Percentiles rank a stretch among this genome's conserved stretches.
phyloP scores from a whole-genome alignment of 2,888 invertebrate species.

The Galeruca laticollis region DNA sequence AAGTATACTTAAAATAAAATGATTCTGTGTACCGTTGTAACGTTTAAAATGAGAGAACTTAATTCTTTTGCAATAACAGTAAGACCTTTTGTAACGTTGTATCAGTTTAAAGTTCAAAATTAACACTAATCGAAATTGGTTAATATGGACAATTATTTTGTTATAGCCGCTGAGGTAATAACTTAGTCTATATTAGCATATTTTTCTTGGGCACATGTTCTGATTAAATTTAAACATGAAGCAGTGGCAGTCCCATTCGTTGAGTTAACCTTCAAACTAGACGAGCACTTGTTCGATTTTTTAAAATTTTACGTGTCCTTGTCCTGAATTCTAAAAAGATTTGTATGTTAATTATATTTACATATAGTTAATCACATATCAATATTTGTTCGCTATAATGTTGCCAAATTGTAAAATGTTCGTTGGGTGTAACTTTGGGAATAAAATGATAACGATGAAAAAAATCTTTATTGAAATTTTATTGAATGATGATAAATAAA shows the following conservation, averaged over 20 bases:
- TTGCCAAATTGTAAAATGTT: background rate
- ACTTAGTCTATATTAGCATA: background rate
- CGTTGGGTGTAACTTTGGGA: background rate
- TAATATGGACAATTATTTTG: background rate
- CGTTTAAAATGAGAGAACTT: too few species aligned
- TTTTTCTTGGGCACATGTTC: background rate
- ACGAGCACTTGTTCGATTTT: slow-evolving; percentile 9
- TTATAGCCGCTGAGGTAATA: background rate
- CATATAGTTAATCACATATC: slow-evolving; percentile 2
- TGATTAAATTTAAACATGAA: background rate
- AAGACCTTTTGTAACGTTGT: too few species aligned
- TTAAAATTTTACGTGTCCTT: slow-evolving; percentile 10
- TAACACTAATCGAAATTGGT: background rate
- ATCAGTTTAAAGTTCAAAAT: too few species aligned
- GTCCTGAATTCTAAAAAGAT: slow-evolving; percentile 11
- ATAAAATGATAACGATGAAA: too few species aligned
- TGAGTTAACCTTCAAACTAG: slow-evolving; percentile 10
- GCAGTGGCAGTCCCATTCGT: background rate
- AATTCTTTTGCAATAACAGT: too few species aligned
- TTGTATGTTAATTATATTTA: slow-evolving; percentile 17
- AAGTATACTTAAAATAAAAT: too few species aligned
- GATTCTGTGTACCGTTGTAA: too few species aligned
- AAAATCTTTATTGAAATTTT: too few species aligned
- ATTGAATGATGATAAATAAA: too few species aligned
- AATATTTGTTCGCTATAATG: background rate